Evolutionary conservation across 2,113 vertebrate species (phyloP).

Genomic region (Brachypodius melanocephalos): DNA sequence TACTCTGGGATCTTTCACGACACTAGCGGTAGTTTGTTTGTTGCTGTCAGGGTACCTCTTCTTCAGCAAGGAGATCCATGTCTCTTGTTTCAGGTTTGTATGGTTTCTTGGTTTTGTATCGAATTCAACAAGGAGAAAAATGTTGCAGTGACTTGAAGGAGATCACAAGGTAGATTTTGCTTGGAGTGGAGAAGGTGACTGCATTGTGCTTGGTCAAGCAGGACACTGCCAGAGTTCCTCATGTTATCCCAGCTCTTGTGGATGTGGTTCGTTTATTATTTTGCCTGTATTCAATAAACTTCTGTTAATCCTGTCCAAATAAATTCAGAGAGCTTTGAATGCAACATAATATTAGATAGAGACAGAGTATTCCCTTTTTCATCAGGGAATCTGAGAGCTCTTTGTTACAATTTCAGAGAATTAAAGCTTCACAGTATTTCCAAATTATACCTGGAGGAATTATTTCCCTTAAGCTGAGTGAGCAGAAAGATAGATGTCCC

Average conservation of each 20-base stretch:
- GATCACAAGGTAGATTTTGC: not conserved
- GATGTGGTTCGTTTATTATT: not conserved
- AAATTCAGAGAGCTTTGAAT: not conserved
- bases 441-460: conserved; percentile 7
- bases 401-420: conserved; percentile 6
- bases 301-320: not conserved
- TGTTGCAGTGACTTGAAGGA: not conserved
- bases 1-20: not conserved
- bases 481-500: conserved; percentile 37
- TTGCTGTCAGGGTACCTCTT: not conserved
- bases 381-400: not conserved
- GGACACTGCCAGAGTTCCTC: not conserved
- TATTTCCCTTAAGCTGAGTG: not conserved
- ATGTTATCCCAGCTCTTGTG: not conserved
- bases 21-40: not conserved
- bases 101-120: not conserved
- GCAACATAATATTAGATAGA: not conserved
- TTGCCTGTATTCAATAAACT: not conserved
- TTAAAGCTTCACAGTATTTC: conserved; percentile 13
- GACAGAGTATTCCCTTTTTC: not conserved
- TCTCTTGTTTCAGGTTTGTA: not conserved
- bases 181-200: not conserved
- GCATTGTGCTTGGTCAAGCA: not conserved
- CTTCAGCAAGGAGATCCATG: not conserved
- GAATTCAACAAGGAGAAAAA: not conserved